These are phyloP conservation scores for Hemaris fuciformis DNA, from an alignment of 2,888 invertebrate species.

Conservation along the genomic window DNA sequence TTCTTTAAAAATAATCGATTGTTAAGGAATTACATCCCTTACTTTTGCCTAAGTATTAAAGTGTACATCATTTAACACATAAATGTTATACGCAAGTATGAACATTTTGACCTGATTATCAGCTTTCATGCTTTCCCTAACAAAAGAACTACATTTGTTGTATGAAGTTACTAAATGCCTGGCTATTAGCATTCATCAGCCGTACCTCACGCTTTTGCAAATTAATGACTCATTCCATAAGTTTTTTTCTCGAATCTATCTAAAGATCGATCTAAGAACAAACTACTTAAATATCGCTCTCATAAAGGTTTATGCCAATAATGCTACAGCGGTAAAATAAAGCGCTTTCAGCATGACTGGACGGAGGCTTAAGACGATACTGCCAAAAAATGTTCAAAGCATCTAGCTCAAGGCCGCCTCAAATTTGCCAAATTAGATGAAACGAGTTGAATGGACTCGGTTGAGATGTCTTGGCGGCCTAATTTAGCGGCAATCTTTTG, in stretches of 20 bases:
- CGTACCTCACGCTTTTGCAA: background rate
- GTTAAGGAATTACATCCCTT: too few relatives aligned
- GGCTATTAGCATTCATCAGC: background rate
- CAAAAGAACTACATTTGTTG: background rate
- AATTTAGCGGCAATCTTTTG: background rate
- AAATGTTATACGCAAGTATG: background rate
- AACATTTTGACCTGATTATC: background rate
- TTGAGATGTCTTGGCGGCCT: background rate
- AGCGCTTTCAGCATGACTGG: background rate
- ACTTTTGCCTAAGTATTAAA: too few relatives aligned
- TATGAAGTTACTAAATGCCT: background rate
- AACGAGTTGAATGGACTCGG: slow-evolving; percentile 1
- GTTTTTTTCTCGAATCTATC: background rate
- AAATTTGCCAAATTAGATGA: slow-evolving; percentile 4
- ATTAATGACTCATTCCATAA: background rate
- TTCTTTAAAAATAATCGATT: too few relatives aligned
- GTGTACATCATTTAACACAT: too few relatives aligned
- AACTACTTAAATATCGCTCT: too few relatives aligned
- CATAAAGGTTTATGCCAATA: background rate
- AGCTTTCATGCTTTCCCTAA: too few relatives aligned
- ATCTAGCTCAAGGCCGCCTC: background rate
- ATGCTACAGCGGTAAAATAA: background rate
- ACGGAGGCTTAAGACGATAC: background rate
- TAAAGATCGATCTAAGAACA: background rate
- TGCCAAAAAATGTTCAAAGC: background rate